phyloP scores from a whole-genome alignment of 2,113 vertebrate species.

The Ascaphus truei region DNA sequence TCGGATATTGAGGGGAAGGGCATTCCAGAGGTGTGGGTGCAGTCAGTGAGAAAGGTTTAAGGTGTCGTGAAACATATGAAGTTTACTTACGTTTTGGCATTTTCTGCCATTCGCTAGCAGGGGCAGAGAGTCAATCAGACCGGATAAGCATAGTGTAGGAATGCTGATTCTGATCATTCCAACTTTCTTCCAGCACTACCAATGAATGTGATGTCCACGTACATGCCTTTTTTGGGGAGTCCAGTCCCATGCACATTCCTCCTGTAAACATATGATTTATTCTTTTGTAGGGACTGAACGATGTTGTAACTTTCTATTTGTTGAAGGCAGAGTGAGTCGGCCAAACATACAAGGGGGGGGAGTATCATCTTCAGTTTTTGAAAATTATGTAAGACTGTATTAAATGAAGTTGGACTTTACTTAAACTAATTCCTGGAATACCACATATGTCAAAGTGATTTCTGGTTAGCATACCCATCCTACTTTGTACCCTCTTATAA shows the following conservation, averaged over 20 bases:
- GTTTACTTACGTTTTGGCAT: background rate
- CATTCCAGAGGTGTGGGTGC: no score
- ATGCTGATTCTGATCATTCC: slow-evolving; percentile 25
- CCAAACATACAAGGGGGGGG: slow-evolving; percentile 27
- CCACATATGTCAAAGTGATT: no score
- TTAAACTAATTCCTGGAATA: no score
- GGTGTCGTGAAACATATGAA: no score
- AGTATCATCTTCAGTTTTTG: background rate
- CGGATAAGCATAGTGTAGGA: slow-evolving; percentile 23
- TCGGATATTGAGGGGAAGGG: no score
- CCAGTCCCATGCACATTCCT: slow-evolving; percentile 30
- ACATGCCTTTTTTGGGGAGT: slow-evolving; percentile 19
- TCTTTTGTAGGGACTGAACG: background rate
- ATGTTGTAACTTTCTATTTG: slow-evolving; percentile 33
- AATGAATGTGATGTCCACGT: slow-evolving; percentile 14
- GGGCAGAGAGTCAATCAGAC: background rate
- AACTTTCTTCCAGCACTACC: background rate
- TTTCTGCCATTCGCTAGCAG: background rate
- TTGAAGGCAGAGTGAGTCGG: background rate
- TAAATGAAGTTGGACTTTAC: no score
- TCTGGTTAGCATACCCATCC: no score
- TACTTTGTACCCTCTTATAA: no score
- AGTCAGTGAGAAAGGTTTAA: no score
- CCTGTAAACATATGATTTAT: slow-evolving; percentile 29
- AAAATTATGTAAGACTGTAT: background rate